Evolutionary conservation across 2,888 invertebrate species (phyloP).

Genomic region (Heteropelma amictum): DNA sequence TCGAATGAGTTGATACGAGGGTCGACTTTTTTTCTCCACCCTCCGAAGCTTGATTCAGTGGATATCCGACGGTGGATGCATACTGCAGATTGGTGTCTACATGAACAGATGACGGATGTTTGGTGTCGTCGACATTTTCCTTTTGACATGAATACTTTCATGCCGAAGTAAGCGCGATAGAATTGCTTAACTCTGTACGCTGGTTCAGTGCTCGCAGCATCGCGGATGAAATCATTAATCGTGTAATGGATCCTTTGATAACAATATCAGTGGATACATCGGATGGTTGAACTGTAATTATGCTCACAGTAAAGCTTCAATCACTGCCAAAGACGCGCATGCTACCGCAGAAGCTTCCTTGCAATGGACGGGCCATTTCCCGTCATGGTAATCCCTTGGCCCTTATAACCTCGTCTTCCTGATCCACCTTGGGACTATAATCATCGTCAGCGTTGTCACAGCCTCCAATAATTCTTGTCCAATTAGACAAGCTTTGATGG

Average conservation of each 20-base stretch:
- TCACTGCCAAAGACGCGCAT: conserved; percentile 12
- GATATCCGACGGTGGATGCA: not conserved
- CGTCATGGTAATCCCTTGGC: not conserved
- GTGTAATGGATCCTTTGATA: conserved; percentile 49
- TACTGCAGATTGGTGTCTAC: not conserved
- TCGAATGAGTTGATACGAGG: conserved; percentile 30
- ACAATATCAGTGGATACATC: not conserved
- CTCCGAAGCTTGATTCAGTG: conserved; percentile 6
- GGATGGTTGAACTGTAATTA: conserved; percentile 1
- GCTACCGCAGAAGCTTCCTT: not conserved
- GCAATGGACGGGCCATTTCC: not conserved
- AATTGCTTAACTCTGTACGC: conserved; percentile 3
- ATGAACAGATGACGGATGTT: not conserved
- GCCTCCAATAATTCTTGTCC: not conserved
- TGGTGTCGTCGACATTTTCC: not conserved
- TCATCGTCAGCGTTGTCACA: not conserved
- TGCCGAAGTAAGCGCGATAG: conserved; percentile 12
- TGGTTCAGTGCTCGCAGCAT: not conserved
- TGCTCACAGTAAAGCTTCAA: not conserved
- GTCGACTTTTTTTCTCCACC: conserved; percentile 6
- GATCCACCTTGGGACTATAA: not conserved
- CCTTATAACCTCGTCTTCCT: not conserved
- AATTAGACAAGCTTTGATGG: not conserved
- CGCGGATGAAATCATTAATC: conserved; percentile 27
- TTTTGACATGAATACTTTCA: conserved; percentile 17